Percentiles rank a stretch among this genome's conserved stretches.
These are phyloP conservation scores for Premnoplex brunnescens DNA, from an alignment of 2,797 vertebrate species.

Conservation along the genomic window DNA sequence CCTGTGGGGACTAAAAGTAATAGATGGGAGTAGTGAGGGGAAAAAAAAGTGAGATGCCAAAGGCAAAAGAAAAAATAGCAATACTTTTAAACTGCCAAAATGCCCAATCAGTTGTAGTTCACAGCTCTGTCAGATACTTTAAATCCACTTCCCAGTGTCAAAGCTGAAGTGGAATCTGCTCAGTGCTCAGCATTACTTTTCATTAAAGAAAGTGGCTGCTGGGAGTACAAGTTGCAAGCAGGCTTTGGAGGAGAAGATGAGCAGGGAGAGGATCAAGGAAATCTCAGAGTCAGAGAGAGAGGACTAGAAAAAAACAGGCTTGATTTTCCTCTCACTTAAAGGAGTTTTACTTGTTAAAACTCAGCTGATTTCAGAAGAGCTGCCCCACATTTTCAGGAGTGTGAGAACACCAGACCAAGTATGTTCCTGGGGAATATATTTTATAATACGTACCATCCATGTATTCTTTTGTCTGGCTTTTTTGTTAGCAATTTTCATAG, in stretches of 20 bases:
- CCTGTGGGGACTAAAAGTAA: neutral
- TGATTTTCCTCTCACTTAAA: conserved; percentile 25
- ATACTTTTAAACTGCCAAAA: neutral
- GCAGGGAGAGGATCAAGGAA: neutral
- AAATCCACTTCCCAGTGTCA: conserved; percentile 31
- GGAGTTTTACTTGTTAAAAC: neutral
- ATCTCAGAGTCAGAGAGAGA: neutral
- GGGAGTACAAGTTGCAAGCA: neutral
- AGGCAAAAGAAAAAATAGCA: neutral
- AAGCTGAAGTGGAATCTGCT: conserved; percentile 46
- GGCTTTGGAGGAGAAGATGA: conserved; percentile 10
- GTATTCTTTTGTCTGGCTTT: neutral
- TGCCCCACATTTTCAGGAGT: neutral
- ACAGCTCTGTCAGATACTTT: neutral
- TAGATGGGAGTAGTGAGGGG: neutral
- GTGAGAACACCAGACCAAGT: neutral
- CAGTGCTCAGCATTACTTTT: conserved; percentile 25
- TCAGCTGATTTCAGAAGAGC: neutral
- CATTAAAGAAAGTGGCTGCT: conserved; percentile 44
- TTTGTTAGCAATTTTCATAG: neutral
- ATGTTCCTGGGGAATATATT: neutral
- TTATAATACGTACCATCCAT: neutral
- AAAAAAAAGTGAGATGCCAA: neutral
- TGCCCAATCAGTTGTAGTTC: conserved; percentile 2
- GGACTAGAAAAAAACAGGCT: neutral